These are phyloP conservation scores for Metopolophium dirhodum DNA, from an alignment of 1,140 invertebrate genomes.

Conservation along the genomic window DNA sequence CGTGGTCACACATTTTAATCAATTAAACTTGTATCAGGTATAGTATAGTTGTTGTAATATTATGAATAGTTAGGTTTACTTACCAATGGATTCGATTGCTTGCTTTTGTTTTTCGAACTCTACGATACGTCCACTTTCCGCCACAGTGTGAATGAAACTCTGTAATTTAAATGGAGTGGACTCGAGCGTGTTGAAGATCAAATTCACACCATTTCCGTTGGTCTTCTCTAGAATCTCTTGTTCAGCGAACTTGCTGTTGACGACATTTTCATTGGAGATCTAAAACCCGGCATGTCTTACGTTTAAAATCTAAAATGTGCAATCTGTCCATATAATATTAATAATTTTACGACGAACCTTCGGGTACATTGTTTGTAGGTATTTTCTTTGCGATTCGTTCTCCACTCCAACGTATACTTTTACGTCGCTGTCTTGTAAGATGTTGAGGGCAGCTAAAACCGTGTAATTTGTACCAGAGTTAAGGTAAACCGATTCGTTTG, in stretches of 20 bases:
- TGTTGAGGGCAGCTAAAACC: slow-evolving; percentile 79
- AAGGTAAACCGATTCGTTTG: slow-evolving; percentile 86
- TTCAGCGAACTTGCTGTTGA: neutral
- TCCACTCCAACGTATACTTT: slow-evolving; percentile 27
- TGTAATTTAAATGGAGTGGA: slow-evolving; percentile 28
- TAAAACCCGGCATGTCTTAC: neutral
- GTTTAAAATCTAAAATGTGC: neutral
- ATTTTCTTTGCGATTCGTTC: slow-evolving; percentile 44
- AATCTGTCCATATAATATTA: neutral
- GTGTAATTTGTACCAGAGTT: slow-evolving; percentile 96
- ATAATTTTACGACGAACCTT: neutral
- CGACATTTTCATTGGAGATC: neutral
- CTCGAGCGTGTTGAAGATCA: slow-evolving; percentile 48
- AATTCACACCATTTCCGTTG: slow-evolving; percentile 51
- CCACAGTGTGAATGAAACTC: slow-evolving; percentile 45
- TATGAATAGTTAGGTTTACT: neutral
- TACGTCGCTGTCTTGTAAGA: slow-evolving; percentile 23
- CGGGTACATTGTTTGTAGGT: neutral
- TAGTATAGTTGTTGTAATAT: too few species aligned
- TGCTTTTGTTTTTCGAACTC: slow-evolving; percentile 55
- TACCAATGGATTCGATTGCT: slow-evolving; percentile 45
- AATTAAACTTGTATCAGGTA: neutral
- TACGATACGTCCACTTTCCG: slow-evolving; percentile 50
- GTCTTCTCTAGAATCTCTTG: slow-evolving; percentile 48
- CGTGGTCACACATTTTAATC: neutral